Conservation (phyloP, 2,797 vertebrate genomes). For the Rhinichthys osculus region DNA sequence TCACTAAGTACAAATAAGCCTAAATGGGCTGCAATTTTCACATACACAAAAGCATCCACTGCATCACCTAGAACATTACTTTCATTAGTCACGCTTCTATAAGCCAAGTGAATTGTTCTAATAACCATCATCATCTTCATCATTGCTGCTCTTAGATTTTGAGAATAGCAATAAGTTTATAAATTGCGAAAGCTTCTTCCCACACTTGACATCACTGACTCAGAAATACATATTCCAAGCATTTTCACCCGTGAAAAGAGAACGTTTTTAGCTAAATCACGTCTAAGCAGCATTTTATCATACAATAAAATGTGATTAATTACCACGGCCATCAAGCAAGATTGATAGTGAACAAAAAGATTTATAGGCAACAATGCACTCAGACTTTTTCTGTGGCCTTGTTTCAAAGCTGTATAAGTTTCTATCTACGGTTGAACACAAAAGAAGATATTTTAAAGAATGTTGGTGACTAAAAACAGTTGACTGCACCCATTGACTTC, state of each 20-base stretch:
- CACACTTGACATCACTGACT: slow-evolving; percentile 1
- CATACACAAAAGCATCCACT: slow-evolving; percentile 26
- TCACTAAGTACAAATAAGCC: slow-evolving; percentile 41
- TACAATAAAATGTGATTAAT: not conserved
- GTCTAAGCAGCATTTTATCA: not conserved
- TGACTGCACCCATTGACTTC: too few species aligned
- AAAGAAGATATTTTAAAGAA: too few species aligned
- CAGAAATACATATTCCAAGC: not conserved
- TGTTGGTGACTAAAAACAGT: too few species aligned
- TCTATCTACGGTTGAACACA: too few species aligned
- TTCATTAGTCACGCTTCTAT: slow-evolving; percentile 54
- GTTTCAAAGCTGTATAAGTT: too few species aligned
- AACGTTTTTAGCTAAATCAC: not conserved
- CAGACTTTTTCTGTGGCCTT: not conserved
- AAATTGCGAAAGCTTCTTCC: not conserved
- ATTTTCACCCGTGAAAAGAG: not conserved
- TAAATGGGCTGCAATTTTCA: slow-evolving; percentile 48
- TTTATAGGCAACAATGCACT: too few species aligned
- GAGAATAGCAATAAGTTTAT: not conserved
- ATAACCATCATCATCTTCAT: slow-evolving; percentile 29
- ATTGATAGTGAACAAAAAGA: not conserved
- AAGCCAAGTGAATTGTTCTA: slow-evolving; percentile 55
- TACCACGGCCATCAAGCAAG: not conserved
- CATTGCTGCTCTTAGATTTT: not conserved
- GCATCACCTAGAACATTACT: slow-evolving; percentile 53